A percentile compares a stretch with the other conserved stretches of the same genome.
phyloP scores from a whole-genome alignment of 1,140 invertebrate genomes.

The Drosophila kanapiae region DNA sequence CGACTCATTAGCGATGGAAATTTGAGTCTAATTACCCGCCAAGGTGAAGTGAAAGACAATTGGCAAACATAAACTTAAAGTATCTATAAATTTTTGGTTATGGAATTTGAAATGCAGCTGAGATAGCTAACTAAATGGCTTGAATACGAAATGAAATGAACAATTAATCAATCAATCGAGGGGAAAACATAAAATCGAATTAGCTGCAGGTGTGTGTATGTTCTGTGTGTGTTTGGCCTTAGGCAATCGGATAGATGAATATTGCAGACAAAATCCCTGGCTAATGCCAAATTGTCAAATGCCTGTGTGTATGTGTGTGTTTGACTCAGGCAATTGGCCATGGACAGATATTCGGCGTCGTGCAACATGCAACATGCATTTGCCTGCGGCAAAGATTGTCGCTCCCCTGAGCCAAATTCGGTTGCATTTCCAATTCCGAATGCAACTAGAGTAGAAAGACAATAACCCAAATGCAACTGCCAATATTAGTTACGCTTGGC shows the following conservation, averaged over 20 bases:
- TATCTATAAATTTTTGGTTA: background rate
- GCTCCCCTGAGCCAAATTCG: constrained; percentile 31
- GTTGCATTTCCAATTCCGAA: constrained; percentile 35
- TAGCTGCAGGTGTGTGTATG: constrained; percentile 19
- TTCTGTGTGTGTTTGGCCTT: background rate
- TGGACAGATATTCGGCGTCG: constrained; percentile 2
- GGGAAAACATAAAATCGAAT: constrained; percentile 16
- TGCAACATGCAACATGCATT: constrained; percentile 38
- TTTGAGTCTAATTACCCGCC: background rate
- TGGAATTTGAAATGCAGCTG: background rate
- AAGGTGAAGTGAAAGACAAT: background rate
- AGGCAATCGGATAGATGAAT: background rate
- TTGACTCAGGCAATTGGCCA: constrained; percentile 24
- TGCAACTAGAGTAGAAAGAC: constrained; percentile 47
- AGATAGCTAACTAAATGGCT: background rate
- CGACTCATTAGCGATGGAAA: background rate
- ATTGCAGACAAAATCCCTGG: constrained; percentile 22
- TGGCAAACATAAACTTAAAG: background rate
- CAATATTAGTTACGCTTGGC: constrained; percentile 76
- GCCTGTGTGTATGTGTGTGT: background rate
- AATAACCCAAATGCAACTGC: constrained; percentile 81
- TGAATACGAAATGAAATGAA: constrained; percentile 5
- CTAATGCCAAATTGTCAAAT: constrained; percentile 35
- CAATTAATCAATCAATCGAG: constrained; percentile 29
- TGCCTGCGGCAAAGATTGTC: constrained; percentile 25